These are phyloP conservation scores for Xanthorhoe spadicearia DNA, from an alignment of 2,888 invertebrate genomes.

Conservation along the genomic window DNA sequence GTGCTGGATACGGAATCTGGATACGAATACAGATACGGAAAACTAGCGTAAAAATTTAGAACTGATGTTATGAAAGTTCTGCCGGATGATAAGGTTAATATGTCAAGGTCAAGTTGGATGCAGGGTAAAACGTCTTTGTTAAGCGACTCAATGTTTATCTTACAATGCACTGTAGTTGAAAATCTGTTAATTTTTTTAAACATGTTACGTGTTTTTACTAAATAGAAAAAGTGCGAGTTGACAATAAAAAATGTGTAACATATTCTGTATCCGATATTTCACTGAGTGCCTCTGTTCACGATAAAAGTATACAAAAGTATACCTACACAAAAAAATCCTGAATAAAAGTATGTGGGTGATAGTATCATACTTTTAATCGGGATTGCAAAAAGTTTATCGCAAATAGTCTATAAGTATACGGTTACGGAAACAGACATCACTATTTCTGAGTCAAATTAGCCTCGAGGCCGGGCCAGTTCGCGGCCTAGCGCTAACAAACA, in stretches of 20 bases:
- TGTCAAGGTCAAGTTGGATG: neutral
- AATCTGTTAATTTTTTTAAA: too few species aligned
- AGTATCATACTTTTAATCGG: neutral
- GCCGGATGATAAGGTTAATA: neutral
- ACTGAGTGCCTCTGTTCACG: too few species aligned
- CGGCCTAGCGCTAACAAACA: constrained; percentile 59
- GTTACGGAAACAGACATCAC: constrained; percentile 27
- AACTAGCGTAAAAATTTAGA: neutral
- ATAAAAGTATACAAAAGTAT: too few species aligned
- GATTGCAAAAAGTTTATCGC: neutral
- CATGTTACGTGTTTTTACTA: too few species aligned
- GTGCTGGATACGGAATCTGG: constrained; percentile 11
- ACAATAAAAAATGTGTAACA: too few species aligned
- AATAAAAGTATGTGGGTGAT: too few species aligned
- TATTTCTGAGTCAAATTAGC: constrained; percentile 58
- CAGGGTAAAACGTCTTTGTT: neutral
- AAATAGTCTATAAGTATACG: neutral
- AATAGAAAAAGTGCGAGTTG: too few species aligned
- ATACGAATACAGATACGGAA: neutral
- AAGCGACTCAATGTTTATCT: neutral
- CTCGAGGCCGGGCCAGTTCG: constrained; percentile 56
- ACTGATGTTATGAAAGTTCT: neutral
- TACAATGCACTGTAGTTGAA: neutral
- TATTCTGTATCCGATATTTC: too few species aligned
- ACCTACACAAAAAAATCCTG: too few species aligned